Evolutionary conservation across 1,140 invertebrate species (phyloP), one percentile per base, ranked within the genome.

Genomic region (Tetragonula clypearis): DNA sequence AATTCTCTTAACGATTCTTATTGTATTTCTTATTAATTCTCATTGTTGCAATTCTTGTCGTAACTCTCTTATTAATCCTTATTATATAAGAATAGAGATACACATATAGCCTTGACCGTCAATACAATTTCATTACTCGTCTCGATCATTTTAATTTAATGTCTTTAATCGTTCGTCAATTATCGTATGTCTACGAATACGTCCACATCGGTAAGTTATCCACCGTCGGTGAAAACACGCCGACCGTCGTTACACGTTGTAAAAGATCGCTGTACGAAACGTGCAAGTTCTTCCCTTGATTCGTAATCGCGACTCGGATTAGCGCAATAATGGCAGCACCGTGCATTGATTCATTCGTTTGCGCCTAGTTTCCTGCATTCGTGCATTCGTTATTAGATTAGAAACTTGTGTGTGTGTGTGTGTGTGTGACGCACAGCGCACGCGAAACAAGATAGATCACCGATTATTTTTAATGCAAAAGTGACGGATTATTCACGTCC

Each of bases 381-480:
- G 26, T 79, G 17, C 14, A 41, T n/a, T 60, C 19, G 23, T 21
- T 6, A 12, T 30, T 49, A 8, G 35, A 69, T 49, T 79, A 26
- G 26, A 66, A 35, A 68, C 19, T 15, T 8, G 26, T 35, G 30
- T 30, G 30, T 30, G 30, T 30, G 30, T 30, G 30, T 30, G 21
- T 8, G 26, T 35, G 12, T 35, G 30, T 35, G 30, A 35, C 41
- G 26, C n/a, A 21, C 6, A 66, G 55, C 19, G 30, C 19, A 12
- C 78, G 15, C n/a, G 21, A 84, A 85, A 85, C 30, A 41, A 60
- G 56, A 58, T 86, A 77, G 84, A 75, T 84, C 75, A 73, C 41
- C 77, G 84, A 86, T 88, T 88, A 89, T 86, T 89, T 89, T 88
- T 88, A 49, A 78, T 86, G 66, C 77, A 84, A 88, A 88, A 84